These are phyloP conservation scores for Dromaius novaehollandiae DNA, from an alignment of 2,113 vertebrate species.

Conservation along the genomic window DNA sequence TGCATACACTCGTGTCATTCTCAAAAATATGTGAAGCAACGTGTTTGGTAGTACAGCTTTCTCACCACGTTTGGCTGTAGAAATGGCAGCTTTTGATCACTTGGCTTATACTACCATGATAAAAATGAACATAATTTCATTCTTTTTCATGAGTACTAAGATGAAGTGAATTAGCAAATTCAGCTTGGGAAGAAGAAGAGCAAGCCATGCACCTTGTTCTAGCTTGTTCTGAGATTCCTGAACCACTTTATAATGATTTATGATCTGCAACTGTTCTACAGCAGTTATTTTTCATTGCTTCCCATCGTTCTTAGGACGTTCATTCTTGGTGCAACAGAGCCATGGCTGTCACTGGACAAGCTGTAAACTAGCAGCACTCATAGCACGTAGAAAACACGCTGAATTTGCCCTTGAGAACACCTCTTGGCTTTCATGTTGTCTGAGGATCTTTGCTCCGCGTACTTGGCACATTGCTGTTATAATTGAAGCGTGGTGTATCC, in stretches of 20 bases:
- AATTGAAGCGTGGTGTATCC: neutral
- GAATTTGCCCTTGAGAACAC: neutral
- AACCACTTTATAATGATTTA: neutral
- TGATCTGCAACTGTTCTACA: neutral
- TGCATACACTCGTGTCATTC: neutral
- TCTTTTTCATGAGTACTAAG: neutral
- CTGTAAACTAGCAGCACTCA: neutral
- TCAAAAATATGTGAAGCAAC: neutral
- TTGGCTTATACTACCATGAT: neutral
- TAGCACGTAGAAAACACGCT: neutral
- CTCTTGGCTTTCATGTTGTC: neutral
- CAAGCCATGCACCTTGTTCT: neutral
- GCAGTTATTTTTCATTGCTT: neutral
- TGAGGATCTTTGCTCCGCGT: neutral
- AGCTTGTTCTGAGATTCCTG: neutral
- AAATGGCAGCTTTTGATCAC: neutral
- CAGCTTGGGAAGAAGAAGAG: neutral
- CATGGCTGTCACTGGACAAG: neutral
- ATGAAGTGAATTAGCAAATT: neutral
- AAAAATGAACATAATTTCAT: neutral
- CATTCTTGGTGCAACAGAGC: neutral
- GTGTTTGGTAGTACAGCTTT: neutral
- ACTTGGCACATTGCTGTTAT: neutral
- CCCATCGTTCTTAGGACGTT: neutral
- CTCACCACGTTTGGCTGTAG: neutral